Percentiles rank a stretch among this genome's conserved stretches.
Evolutionary conservation across 2,797 vertebrate species (phyloP).

Genomic region (Tiaroga cobitis): DNA sequence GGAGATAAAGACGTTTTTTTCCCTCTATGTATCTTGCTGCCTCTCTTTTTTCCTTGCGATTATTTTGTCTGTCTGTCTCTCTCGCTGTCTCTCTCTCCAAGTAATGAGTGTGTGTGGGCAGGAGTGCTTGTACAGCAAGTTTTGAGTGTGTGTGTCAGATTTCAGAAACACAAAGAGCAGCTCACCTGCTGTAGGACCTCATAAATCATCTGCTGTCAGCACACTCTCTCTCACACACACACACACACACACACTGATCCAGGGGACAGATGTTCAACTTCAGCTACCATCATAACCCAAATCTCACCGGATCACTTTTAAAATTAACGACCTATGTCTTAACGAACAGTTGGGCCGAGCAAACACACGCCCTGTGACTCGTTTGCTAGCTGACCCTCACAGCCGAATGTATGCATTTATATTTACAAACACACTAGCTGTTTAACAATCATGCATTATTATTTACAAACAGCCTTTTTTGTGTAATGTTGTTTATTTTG

Average conservation of each 20-base stretch:
- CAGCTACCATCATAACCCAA: conserved; percentile 21
- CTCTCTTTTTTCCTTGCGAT: conserved; percentile 7
- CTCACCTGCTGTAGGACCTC: conserved; percentile 56
- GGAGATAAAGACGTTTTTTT: background rate
- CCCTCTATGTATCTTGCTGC: background rate
- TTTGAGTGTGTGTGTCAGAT: conserved; percentile 45
- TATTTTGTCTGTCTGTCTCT: conserved; percentile 19
- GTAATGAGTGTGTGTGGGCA: conserved; percentile 50
- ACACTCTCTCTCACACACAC: background rate
- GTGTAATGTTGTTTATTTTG: no score
- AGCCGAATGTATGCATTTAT: background rate
- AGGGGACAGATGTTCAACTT: conserved; percentile 42
- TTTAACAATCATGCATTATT: background rate
- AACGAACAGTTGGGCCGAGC: conserved; percentile 9
- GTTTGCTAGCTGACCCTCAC: background rate
- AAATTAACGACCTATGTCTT: conserved; percentile 22
- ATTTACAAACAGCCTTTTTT: background rate
- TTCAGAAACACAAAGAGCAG: conserved; percentile 49
- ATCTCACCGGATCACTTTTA: conserved; percentile 25
- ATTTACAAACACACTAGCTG: background rate
- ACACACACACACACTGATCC: conserved; percentile 16
- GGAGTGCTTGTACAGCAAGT: conserved; percentile 45
- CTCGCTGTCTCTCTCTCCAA: conserved; percentile 19
- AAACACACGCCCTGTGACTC: background rate
- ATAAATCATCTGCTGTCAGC: conserved; percentile 64